Conservation (phyloP, 2,113 vertebrate genomes). For the Podarcis raffonei region DNA sequence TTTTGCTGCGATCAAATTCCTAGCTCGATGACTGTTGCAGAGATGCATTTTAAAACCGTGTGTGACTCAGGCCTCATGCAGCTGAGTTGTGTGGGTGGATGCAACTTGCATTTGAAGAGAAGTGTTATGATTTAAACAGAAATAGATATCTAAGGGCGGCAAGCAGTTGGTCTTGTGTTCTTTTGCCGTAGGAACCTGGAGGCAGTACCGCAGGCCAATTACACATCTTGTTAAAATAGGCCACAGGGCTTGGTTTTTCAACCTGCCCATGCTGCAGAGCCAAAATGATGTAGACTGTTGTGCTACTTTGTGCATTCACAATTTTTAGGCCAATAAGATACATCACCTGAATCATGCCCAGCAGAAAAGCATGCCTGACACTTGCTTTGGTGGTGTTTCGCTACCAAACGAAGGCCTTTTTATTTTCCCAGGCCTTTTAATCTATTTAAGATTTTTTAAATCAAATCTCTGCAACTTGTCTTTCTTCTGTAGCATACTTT, state of each 20-base stretch:
- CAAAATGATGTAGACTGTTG: neutral
- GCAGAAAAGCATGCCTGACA: too few relatives aligned
- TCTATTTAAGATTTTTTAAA: too few relatives aligned
- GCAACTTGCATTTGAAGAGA: neutral
- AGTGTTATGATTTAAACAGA: constrained; percentile 19
- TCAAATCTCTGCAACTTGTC: too few relatives aligned
- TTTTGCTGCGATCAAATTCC: neutral
- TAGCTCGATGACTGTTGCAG: neutral
- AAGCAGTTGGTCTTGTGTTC: neutral
- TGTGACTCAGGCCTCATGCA: constrained; percentile 11
- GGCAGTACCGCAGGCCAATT: neutral
- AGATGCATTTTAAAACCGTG: neutral
- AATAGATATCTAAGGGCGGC: neutral
- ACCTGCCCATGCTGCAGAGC: neutral
- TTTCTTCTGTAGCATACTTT: too few relatives aligned
- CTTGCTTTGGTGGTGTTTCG: too few relatives aligned
- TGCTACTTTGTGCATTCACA: neutral
- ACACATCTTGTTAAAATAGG: neutral
- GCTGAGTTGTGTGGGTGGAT: constrained; percentile 14
- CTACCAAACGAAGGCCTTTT: too few relatives aligned
- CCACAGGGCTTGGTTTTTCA: too few relatives aligned
- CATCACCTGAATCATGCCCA: neutral
- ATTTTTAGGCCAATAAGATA: accelerated
- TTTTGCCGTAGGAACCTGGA: constrained; percentile 1
- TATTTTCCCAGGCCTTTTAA: too few relatives aligned